Base-by-base conservation (phyloP, 2,797 vertebrate species). In the Sebastes itinus region DNA sequence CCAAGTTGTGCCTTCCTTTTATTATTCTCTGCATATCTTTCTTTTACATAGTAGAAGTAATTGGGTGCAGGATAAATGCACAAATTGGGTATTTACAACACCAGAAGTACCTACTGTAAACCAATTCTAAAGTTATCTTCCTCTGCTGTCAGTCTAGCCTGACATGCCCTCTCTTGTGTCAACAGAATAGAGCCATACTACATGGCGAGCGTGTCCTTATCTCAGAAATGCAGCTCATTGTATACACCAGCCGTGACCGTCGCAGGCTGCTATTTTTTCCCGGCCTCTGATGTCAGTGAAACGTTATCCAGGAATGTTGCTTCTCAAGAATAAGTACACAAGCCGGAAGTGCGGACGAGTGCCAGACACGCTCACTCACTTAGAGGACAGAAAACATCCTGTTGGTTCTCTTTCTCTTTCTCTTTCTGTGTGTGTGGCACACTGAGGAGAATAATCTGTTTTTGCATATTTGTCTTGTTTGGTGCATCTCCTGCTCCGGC, bases 331-430 rank as follows among this genome's bases (percentile, higher is more conserved):
- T 66, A 62, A 82, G 63, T 49, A 54, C 65, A 52, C 61, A 59
- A 83, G 64, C 62, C 33, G 82, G 84, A 88, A 86, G 86, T 69
- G 23, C 54, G 16, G 74, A 80, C 56, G 3, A 80, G 81, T 73
- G 18, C 64, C 90, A 88, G 84, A 88, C 85, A 84, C 87, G 78
- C 87, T 82, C 67, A 52, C 58, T 79, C 87, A 87, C 86, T 88
- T 66, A 28, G 27, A 77, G 77, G 63, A 67, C 61, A 81, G 63
- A 85, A 77, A 85, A 85, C 84, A 87, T 93, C 89, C 90, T 92
- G 91, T 90, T 88, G 88, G 80, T 80, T 75, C 23, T 54, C 55
- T 61, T 8, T 30, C 6, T 71, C 54, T 78, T 18, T 33, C 20
- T 70, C 25, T 71, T 38, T 38, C 35, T 12, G 42, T 60, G 25